A percentile compares a stretch with the other conserved stretches of the same genome.
Evolutionary conservation across 2,888 invertebrate genomes (phyloP).

Genomic region (Lochmaea crataegi): DNA sequence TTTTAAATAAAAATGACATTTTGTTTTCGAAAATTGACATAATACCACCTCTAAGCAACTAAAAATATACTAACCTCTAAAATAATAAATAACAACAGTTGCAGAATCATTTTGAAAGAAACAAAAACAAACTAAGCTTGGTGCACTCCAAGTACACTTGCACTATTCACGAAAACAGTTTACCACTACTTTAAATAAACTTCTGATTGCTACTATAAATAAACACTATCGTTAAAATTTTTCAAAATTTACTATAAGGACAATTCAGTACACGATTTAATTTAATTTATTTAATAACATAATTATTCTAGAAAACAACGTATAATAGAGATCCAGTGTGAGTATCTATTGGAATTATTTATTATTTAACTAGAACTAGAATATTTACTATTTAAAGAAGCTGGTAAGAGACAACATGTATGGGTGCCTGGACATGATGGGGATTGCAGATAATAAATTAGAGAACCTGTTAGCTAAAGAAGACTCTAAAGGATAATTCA

Average conservation of each 20-base stretch:
- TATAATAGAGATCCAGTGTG: too few species aligned
- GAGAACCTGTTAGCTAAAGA: too few species aligned
- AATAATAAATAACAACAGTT: background rate
- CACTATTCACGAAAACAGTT: constrained; percentile 2
- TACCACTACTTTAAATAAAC: background rate
- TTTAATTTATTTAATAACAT: background rate
- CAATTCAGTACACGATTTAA: background rate
- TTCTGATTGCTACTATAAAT: background rate
- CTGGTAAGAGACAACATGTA: too few species aligned
- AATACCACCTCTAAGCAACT: background rate
- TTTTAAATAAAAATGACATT: too few species aligned
- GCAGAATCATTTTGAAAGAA: background rate
- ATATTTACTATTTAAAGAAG: too few species aligned
- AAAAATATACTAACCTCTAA: background rate
- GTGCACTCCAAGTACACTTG: constrained; percentile 5
- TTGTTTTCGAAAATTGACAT: background rate
- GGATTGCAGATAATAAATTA: too few species aligned
- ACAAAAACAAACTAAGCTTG: background rate
- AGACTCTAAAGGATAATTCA: too few species aligned
- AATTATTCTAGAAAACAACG: background rate
- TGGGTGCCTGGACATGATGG: too few species aligned
- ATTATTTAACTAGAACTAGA: too few species aligned
- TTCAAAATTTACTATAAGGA: background rate
- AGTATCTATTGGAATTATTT: too few species aligned
- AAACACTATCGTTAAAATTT: background rate